Evolutionary conservation across 2,113 vertebrate species (phyloP), one percentile per base, ranked within the genome.

Genomic region (Varanus salvator): DNA sequence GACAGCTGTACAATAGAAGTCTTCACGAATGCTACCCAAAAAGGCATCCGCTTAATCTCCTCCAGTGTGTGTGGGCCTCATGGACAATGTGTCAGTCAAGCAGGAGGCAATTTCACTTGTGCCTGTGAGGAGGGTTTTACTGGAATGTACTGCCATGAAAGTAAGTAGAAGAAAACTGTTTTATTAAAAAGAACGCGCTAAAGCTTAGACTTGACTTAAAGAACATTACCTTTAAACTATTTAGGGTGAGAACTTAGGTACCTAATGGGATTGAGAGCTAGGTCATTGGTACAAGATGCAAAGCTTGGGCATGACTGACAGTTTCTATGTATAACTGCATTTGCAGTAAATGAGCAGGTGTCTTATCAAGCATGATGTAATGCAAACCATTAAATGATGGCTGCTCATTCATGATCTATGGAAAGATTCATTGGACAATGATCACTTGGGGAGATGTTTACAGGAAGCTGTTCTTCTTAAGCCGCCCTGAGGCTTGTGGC

Each of bases 91-190:
- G 95, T 99, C 87, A 99, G 98, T 93, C 98, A 97, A 87, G 98
- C 98, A 0, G 98, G 97, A 21, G 98, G 98, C 66, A 99, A 99
- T 96, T 99, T 99, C 94, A 99, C 98, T 92, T 99, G 99, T 89
- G 96, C 98, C 87, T 99, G 99, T 48, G 97, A 99, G 50, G 97
- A 97, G 19, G 99, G 99, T 84, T 99, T 99, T 95, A 99, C 98
- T 2, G 99, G 99, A 88, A 95, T 95, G 83, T 99, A 99, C 95
- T 99, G 99, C 95, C 99, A 99, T 6, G 98, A 99, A 96, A 99
- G 99, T 99, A 97, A 98, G 99, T 97, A 48, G 60, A 2, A 12
- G 23, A 17, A 17, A 8, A 85, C 68, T 54, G 14, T 50, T 80
- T 14, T 77, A 52, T 44, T 57, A 69, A 87, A 52, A 68, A 74